Evolutionary conservation across 2,888 invertebrate species (phyloP).

Genomic region (Lacanobia oleracea): DNA sequence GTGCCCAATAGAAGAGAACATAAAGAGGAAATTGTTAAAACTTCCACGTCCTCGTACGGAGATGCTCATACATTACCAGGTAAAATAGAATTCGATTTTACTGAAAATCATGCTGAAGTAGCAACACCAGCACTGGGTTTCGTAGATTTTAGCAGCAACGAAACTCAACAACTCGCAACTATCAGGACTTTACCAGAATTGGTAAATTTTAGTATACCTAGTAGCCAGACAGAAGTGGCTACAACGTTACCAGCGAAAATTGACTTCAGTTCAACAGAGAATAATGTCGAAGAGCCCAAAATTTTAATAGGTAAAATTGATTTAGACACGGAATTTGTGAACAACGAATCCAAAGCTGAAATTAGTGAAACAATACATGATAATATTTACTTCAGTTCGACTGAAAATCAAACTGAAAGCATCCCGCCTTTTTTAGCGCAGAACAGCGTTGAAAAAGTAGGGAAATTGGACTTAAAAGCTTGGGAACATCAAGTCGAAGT

Average conservation of each 20-base stretch:
- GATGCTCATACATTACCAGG: constrained; percentile 2
- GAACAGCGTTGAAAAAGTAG: constrained; percentile 26
- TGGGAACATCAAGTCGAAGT: constrained; percentile 50
- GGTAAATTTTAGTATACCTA: constrained; percentile 20
- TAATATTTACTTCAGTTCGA: not conserved
- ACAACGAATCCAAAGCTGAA: constrained; percentile 26
- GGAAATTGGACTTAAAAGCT: constrained; percentile 43
- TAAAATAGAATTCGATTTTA: constrained; percentile 21
- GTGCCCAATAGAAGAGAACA: constrained; percentile 4
- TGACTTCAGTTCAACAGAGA: not conserved
- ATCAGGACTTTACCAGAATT: constrained; percentile 11
- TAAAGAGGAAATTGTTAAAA: constrained; percentile 29
- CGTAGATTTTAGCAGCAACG: not conserved
- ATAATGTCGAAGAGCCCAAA: constrained; percentile 5
- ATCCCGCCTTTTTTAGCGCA: constrained; percentile 1
- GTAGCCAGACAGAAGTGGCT: constrained; percentile 25
- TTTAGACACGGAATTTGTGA: constrained; percentile 5
- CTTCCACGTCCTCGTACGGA: not conserved
- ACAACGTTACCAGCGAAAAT: constrained; percentile 22
- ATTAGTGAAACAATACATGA: constrained; percentile 11
- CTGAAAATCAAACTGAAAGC: constrained; percentile 8
- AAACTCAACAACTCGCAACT: constrained; percentile 11
- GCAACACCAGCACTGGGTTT: not conserved
- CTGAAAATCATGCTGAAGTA: constrained; percentile 13
- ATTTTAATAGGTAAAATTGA: constrained; percentile 17